phyloP scores from a whole-genome alignment of 1,140 invertebrate genomes.

The Zaprionus gabonicus region DNA sequence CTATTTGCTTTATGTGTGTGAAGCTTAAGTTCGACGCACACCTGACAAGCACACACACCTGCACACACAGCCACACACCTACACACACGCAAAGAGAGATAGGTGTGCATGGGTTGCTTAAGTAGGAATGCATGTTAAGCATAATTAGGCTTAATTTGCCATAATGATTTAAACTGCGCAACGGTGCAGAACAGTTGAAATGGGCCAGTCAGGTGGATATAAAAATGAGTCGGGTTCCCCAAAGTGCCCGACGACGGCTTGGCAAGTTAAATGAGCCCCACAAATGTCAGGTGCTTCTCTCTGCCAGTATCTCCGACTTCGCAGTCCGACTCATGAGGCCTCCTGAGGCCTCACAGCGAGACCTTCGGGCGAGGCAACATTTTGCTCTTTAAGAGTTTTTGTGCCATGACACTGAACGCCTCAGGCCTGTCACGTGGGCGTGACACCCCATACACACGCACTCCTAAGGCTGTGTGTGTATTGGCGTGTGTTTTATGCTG shows the following conservation, averaged over 20 bases:
- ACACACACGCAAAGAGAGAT: not conserved
- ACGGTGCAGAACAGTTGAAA: constrained; percentile 68
- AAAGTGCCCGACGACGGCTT: constrained; percentile 50
- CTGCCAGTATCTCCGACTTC: constrained; percentile 7
- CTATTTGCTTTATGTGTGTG: constrained; percentile 28
- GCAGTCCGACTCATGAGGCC: not conserved
- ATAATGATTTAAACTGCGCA: constrained; percentile 77
- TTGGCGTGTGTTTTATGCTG: constrained; percentile 49
- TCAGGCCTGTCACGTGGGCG: constrained; percentile 18
- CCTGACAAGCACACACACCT: constrained; percentile 8
- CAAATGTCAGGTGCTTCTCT: constrained; percentile 68
- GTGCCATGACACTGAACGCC: constrained; percentile 73
- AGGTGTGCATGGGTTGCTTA: constrained; percentile 30
- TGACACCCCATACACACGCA: not conserved
- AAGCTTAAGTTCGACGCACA: constrained; percentile 17
- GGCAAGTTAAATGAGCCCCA: constrained; percentile 42
- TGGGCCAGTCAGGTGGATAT: constrained; percentile 54
- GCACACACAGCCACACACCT: not conserved
- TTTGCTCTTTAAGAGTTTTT: constrained; percentile 66
- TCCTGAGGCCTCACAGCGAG: not conserved
- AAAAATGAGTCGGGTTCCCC: constrained; percentile 24
- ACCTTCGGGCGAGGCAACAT: constrained; percentile 26
- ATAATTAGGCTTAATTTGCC: constrained; percentile 78
- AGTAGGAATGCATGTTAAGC: constrained; percentile 75
- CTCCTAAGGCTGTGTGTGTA: not conserved